Evolutionary conservation across 2,797 vertebrate species (phyloP).

Genomic region (Epinephelus malabaricus): DNA sequence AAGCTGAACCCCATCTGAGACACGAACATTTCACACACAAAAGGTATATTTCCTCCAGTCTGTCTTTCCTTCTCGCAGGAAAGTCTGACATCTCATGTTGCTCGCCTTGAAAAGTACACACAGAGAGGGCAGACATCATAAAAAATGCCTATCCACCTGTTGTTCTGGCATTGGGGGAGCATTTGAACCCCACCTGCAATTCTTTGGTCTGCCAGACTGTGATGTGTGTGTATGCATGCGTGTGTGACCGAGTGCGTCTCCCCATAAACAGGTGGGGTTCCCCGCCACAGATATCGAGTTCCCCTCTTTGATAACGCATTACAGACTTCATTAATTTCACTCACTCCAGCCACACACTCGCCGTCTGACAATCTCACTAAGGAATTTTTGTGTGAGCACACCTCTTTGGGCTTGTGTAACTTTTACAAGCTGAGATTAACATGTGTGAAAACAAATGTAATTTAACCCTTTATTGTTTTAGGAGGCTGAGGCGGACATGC

Average conservation of each 20-base stretch:
- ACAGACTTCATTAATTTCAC: slow-evolving; percentile 85
- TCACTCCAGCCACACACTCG: slow-evolving; percentile 73
- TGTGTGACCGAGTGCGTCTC: slow-evolving; percentile 57
- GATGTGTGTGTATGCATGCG: slow-evolving; percentile 32
- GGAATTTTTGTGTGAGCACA: slow-evolving; percentile 80
- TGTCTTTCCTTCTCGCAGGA: slow-evolving; percentile 68
- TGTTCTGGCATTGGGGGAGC: slow-evolving; percentile 74
- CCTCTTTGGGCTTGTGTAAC: slow-evolving; percentile 76
- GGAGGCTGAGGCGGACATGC: slow-evolving; percentile 59
- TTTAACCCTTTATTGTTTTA: slow-evolving; percentile 78
- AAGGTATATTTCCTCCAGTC: slow-evolving; percentile 56
- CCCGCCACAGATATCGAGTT: slow-evolving; percentile 82
- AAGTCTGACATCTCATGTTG: slow-evolving; percentile 85
- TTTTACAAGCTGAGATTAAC: slow-evolving; percentile 83
- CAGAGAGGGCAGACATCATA: slow-evolving; percentile 83
- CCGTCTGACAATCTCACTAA: slow-evolving; percentile 73
- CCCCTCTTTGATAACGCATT: slow-evolving; percentile 86
- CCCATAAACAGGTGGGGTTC: slow-evolving; percentile 85
- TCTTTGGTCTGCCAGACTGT: slow-evolving; percentile 70
- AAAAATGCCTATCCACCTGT: slow-evolving; percentile 87
- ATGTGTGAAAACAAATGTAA: slow-evolving; percentile 85
- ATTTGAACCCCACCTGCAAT: slow-evolving; percentile 87
- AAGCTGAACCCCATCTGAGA: slow-evolving; percentile 19
- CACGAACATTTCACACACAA: slow-evolving; percentile 33
- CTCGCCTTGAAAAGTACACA: slow-evolving; percentile 74